phyloP scores from a whole-genome alignment of 2,888 invertebrate genomes.

The Spodoptera picta region DNA sequence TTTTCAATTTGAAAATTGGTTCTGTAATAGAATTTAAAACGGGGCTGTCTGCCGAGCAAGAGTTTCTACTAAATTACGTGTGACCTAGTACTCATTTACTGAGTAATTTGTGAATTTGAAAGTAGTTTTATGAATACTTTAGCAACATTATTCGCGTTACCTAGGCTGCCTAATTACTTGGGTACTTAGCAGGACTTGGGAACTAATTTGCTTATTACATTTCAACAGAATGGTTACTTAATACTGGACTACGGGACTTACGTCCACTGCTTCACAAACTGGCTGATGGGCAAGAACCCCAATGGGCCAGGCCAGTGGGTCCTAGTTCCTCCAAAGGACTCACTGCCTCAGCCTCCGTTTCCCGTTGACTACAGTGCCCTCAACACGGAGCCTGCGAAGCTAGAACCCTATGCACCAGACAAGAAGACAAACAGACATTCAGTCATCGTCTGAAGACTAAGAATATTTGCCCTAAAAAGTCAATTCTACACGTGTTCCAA shows the following conservation, averaged over 20 bases:
- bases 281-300: slow-evolving; percentile 92
- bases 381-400: slow-evolving; percentile 91
- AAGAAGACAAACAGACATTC: slow-evolving; percentile 91
- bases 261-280: slow-evolving; percentile 92
- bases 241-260: slow-evolving; percentile 91
- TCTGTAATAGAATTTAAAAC: background rate
- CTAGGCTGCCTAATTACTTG: too few relatives aligned
- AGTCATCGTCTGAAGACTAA: slow-evolving; percentile 88
- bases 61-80: background rate
- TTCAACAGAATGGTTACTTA: slow-evolving; percentile 91
- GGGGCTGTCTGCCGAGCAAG: background rate
- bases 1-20: slow-evolving; percentile 5
- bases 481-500: slow-evolving; percentile 48
- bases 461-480: slow-evolving; percentile 44
- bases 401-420: slow-evolving; percentile 91
- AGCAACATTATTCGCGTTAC: too few relatives aligned
- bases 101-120: background rate
- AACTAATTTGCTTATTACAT: too few relatives aligned
- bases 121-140: too few relatives aligned
- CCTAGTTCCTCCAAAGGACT: slow-evolving; percentile 89
- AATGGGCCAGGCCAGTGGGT: slow-evolving; percentile 93
- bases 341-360: slow-evolving; percentile 89
- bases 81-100: background rate
- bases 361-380: slow-evolving; percentile 93
- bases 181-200: too few relatives aligned